These are phyloP conservation scores for Synergus itoensis DNA, from an alignment of 2,888 invertebrate genomes.

Conservation along the genomic window DNA sequence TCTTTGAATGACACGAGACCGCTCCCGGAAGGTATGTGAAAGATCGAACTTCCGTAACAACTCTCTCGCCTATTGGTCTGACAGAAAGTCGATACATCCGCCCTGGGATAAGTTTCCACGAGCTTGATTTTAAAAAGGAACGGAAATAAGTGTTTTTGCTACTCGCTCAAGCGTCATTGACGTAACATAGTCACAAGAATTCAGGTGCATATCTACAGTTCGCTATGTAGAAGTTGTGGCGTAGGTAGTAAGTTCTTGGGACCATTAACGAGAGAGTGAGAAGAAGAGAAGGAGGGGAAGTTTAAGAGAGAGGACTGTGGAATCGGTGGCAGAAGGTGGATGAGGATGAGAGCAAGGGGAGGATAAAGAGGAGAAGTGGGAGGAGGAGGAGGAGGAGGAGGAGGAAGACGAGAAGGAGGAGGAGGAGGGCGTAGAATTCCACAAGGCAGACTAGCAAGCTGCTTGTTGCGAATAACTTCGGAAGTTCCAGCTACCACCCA, in stretches of 20 bases:
- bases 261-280: slow-evolving; percentile 61
- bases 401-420: slow-evolving; percentile 3
- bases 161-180: slow-evolving; percentile 20
- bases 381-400: slow-evolving; percentile 41
- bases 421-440: slow-evolving; percentile 61
- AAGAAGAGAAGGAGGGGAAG: slow-evolving; percentile 45
- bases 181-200: slow-evolving; percentile 4
- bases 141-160: slow-evolving; percentile 41
- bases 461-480: slow-evolving; percentile 70
- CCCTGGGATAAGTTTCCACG: slow-evolving; percentile 7
- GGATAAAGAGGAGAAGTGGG: slow-evolving; percentile 44
- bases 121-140: slow-evolving; percentile 35
- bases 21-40: background rate
- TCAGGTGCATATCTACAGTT: slow-evolving; percentile 8
- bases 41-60: slow-evolving; percentile 12
- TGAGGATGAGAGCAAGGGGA: slow-evolving; percentile 40
- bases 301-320: slow-evolving; percentile 36
- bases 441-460: slow-evolving; percentile 63
- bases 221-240: slow-evolving; percentile 16
- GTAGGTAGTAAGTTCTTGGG: slow-evolving; percentile 53
- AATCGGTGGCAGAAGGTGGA: slow-evolving; percentile 42
- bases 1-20: background rate
- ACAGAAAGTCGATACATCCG: slow-evolving; percentile 30
- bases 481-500: slow-evolving; percentile 59
- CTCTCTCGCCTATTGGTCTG: background rate